Conservation (phyloP, 1,140 invertebrate species). For the Orussus abietinus region DNA sequence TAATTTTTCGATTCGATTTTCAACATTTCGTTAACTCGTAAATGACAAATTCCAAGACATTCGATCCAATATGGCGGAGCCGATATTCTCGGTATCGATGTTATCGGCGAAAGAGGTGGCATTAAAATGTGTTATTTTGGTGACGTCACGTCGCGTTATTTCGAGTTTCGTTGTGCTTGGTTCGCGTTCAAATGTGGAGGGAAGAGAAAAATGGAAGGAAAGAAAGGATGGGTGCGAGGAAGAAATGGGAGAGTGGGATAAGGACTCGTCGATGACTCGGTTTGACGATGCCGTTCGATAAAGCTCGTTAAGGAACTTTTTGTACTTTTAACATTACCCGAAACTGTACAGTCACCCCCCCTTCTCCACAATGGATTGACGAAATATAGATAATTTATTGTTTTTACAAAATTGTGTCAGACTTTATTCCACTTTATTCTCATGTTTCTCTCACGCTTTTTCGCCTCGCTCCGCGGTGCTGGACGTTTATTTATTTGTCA, state of each 20-base stretch:
- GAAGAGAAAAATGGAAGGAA: slow-evolving; percentile 15
- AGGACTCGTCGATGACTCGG: too few species aligned
- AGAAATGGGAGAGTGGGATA: too few species aligned
- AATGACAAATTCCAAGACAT: too few species aligned
- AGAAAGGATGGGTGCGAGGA: slow-evolving; percentile 14
- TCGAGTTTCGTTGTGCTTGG: slow-evolving; percentile 8
- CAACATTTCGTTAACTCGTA: too few species aligned
- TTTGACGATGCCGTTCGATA: too few species aligned
- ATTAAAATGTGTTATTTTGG: slow-evolving; percentile 38
- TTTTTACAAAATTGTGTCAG: slow-evolving; percentile 45
- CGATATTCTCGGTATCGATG: too few species aligned
- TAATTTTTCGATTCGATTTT: too few species aligned
- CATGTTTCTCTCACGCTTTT: slow-evolving; percentile 18
- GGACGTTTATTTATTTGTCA: slow-evolving; percentile 2
- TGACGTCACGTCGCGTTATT: slow-evolving; percentile 33
- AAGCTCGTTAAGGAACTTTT: too few species aligned
- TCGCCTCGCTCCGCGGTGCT: background rate
- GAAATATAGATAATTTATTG: slow-evolving; percentile 51
- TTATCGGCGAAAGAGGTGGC: slow-evolving; percentile 19
- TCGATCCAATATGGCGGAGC: too few species aligned
- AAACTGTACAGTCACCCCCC: slow-evolving; percentile 48
- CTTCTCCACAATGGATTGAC: too few species aligned
- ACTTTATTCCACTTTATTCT: slow-evolving; percentile 34
- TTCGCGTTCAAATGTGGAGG: slow-evolving; percentile 10
- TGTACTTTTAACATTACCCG: too few species aligned